Percentiles rank a stretch among this genome's conserved stretches.
Evolutionary conservation across 37 sponge, comb jelly and placozoan species (phyloP).

Genomic region (Axinella damicornis): DNA sequence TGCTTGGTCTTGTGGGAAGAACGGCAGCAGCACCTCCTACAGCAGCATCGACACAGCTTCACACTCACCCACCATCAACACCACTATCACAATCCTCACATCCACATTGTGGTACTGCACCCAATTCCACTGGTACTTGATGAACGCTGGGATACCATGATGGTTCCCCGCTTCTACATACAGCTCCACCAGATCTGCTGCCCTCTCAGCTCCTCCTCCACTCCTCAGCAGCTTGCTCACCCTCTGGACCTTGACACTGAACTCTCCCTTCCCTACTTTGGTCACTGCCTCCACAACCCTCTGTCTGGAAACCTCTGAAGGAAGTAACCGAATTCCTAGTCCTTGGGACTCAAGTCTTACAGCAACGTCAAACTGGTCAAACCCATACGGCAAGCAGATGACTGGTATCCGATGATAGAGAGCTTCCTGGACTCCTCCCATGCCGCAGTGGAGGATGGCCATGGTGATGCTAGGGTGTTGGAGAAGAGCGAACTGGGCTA

Average conservation of each 20-base stretch:
- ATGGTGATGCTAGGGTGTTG: constrained; percentile 33
- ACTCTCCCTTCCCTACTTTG: not conserved
- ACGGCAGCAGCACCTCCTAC: too few species aligned
- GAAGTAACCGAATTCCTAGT: not conserved
- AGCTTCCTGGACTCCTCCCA: constrained; percentile 54
- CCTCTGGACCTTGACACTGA: not conserved
- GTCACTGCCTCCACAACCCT: not conserved
- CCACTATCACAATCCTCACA: constrained; percentile 18
- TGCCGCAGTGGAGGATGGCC: constrained; percentile 61
- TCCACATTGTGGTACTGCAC: constrained; percentile 62
- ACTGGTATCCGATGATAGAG: constrained; percentile 40
- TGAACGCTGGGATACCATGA: constrained; percentile 63
- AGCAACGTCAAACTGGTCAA: constrained; percentile 16
- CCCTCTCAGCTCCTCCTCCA: constrained; percentile 52
- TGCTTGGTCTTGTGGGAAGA: too few species aligned
- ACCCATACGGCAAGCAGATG: not conserved
- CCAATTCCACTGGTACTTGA: constrained; percentile 68
- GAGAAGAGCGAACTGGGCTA: constrained; percentile 36
- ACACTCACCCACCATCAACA: not conserved
- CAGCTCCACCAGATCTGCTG: constrained; percentile 63
- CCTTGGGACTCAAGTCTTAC: constrained; percentile 4
- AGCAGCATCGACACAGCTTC: too few species aligned
- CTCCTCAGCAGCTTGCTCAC: not conserved
- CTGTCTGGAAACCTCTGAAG: not conserved
- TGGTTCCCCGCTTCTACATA: constrained; percentile 54